Percentiles rank a stretch among this genome's conserved stretches.
These are phyloP conservation scores for Erebia epiphron DNA, from an alignment of 2,888 invertebrate genomes.

Conservation along the genomic window DNA sequence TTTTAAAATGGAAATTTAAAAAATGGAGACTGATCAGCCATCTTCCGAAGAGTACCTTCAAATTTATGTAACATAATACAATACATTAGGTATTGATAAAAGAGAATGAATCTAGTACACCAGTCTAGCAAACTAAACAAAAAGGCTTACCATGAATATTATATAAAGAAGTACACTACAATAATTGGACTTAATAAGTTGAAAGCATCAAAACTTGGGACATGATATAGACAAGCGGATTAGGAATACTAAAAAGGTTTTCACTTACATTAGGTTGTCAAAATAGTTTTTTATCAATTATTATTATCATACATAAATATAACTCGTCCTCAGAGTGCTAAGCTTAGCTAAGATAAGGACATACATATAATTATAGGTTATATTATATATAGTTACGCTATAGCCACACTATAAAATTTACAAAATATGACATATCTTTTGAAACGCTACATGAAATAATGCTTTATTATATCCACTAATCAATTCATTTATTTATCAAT, in stretches of 20 bases:
- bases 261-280: constrained; percentile 41
- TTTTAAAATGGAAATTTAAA: not conserved
- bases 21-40: too few relatives aligned
- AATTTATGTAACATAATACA: not conserved
- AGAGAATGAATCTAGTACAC: constrained; percentile 28
- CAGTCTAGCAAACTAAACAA: constrained; percentile 40
- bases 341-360: constrained; percentile 77
- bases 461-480: constrained; percentile 73
- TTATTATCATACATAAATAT: constrained; percentile 53
- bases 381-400: constrained; percentile 59
- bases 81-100: not conserved
- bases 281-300: constrained; percentile 46
- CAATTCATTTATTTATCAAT: constrained; percentile 74
- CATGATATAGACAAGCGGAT: constrained; percentile 37
- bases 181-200: constrained; percentile 37
- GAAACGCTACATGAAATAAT: constrained; percentile 80
- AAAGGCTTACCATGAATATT: constrained; percentile 35
- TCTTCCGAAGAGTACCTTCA: not conserved
- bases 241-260: constrained; percentile 37
- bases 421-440: constrained; percentile 83
- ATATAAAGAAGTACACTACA: constrained; percentile 39
- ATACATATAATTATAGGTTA: constrained; percentile 72
- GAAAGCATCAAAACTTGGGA: constrained; percentile 46
- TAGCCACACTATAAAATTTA: constrained; percentile 83
- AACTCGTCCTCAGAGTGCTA: constrained; percentile 78